Conservation (phyloP, 2,113 vertebrate species). For the Sisor rabdophorus region DNA sequence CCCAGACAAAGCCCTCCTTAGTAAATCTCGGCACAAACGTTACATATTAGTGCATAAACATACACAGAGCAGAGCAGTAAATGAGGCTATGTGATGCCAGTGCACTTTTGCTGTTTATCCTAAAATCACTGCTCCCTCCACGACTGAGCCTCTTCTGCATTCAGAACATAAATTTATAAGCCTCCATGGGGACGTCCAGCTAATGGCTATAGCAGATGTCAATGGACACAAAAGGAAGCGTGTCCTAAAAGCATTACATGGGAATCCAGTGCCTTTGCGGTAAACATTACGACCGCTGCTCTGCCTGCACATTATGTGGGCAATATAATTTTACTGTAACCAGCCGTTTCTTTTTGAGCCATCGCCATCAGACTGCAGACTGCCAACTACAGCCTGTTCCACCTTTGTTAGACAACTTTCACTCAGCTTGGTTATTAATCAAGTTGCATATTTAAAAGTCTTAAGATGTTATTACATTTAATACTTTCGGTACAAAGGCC, state of each 20-base stretch:
- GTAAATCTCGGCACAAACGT: conserved; percentile 35
- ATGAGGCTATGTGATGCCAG: conserved; percentile 34
- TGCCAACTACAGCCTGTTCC: conserved; percentile 19
- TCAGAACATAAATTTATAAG: conserved; percentile 36
- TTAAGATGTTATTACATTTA: not conserved
- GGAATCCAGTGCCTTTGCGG: conserved; percentile 29
- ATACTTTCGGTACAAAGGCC: not conserved
- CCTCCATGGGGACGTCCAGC: conserved; percentile 41
- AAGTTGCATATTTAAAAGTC: not conserved
- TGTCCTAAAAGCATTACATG: conserved; percentile 40
- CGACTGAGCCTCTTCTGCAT: conserved; percentile 38
- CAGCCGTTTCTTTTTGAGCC: conserved; percentile 6
- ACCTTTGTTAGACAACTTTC: not conserved
- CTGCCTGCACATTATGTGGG: conserved; percentile 19
- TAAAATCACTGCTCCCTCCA: conserved; percentile 36
- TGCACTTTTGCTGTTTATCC: conserved; percentile 27
- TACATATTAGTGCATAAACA: conserved; percentile 24
- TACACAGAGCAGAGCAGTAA: conserved; percentile 15
- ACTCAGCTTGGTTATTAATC: not conserved
- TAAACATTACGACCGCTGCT: conserved; percentile 21
- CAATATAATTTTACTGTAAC: conserved; percentile 41
- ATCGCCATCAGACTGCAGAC: conserved; percentile 17
- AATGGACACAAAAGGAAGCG: conserved; percentile 42
- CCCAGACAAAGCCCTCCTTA: conserved; percentile 48
- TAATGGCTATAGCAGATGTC: conserved; percentile 50